Evolutionary conservation across 2,797 vertebrate genomes (phyloP), one percentile per base, ranked within the genome.

Genomic region (Hemibagrus guttatus): DNA sequence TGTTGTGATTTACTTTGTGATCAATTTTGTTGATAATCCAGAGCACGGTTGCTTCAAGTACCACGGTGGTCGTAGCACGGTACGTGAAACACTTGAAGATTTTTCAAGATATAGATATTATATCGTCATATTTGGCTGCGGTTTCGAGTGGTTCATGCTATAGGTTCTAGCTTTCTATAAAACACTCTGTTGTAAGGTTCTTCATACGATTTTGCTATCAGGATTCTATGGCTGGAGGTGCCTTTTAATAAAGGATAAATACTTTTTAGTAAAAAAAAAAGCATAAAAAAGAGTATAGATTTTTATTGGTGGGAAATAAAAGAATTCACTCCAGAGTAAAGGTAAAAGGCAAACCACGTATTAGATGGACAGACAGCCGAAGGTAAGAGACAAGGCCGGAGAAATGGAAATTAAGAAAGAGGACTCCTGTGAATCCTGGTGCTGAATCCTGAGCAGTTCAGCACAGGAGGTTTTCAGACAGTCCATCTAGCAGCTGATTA

Each of bases 401-500:
- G 59, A 80, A 63, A 49, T 31, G 59, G 14, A 75, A 54, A 54
- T n/a, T 28, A 66, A 63, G 39, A 17, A 39, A 64, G 39, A 72
- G 64, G 63, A 31, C 86, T 87, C 78, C 71, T 56, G 81, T 85
- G 89, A 86, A 83, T 88, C 35, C 75, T 69, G 87, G 88, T 85
- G 80, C 61, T 89, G 1, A 9, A 39, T 39, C 35, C 35, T 79
- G 66, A 88, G 84, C 66, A 68, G 93, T 89, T 92, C 92, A 89
- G 19, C 71, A 87, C 89, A 84, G 79, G 82, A 90, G 85, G 91
- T 94, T 93, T 94, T 92, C 92, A 94, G 93, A 93, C 93, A 31
- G 91, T 90, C 91, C 91, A 90, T 63, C 83, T 81, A 78, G 63
- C 84, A 76, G 42, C 95, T 95, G 95, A 96, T 95, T 96, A 93